Conservation (phyloP, 2,888 invertebrate genomes). For the Drosophila mimica region DNA sequence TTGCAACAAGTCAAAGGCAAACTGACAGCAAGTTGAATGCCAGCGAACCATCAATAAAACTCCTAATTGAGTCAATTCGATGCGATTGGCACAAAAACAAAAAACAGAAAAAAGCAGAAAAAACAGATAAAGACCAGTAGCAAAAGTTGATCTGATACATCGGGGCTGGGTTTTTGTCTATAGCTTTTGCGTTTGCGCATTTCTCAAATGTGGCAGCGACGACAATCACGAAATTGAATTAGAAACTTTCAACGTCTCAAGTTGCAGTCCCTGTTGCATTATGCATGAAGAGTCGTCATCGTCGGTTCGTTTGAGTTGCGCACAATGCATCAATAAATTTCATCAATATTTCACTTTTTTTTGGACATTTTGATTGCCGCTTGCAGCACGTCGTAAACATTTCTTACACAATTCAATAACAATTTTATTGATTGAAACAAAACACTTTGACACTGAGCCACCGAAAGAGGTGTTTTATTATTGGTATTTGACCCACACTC, state of each 20-base stretch:
- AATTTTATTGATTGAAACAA: slow-evolving; percentile 59
- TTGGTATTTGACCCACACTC: slow-evolving; percentile 19
- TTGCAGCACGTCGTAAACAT: slow-evolving; percentile 35
- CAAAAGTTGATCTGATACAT: slow-evolving; percentile 26
- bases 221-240: slow-evolving; percentile 49
- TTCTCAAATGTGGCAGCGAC: slow-evolving; percentile 50
- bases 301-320: slow-evolving; percentile 60
- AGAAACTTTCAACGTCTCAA: slow-evolving; percentile 69
- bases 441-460: slow-evolving; percentile 65
- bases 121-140: slow-evolving; percentile 65
- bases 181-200: slow-evolving; percentile 26
- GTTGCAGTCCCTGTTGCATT: slow-evolving; percentile 66
- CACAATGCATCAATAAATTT: slow-evolving; percentile 71
- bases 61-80: slow-evolving; percentile 71
- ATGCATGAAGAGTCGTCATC: slow-evolving; percentile 62
- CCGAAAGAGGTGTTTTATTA: slow-evolving; percentile 24
- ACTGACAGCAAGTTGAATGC: slow-evolving; percentile 64
- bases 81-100: slow-evolving; percentile 43
- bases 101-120: neutral
- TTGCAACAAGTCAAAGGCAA: slow-evolving; percentile 1
- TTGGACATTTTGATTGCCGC: slow-evolving; percentile 61
- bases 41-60: slow-evolving; percentile 64
- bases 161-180: neutral
- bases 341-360: slow-evolving; percentile 73
- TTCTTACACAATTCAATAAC: slow-evolving; percentile 64